phyloP scores from a whole-genome alignment of 2,888 invertebrate genomes.

The Thera obeliscata region DNA sequence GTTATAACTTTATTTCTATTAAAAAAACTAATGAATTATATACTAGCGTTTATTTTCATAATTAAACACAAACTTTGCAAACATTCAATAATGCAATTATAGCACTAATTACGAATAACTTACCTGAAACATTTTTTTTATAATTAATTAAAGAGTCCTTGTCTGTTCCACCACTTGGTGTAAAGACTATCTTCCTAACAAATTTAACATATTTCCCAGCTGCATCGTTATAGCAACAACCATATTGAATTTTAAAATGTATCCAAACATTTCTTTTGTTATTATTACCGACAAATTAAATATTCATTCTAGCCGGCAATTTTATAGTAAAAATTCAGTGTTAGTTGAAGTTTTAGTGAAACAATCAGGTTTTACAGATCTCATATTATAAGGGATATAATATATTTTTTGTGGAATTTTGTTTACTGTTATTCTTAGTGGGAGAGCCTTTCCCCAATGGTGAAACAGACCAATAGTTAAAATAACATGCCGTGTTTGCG shows the following conservation, averaged over 20 bases:
- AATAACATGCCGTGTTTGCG: constrained; percentile 44
- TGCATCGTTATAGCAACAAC: too few relatives aligned
- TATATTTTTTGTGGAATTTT: too few relatives aligned
- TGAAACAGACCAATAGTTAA: constrained; percentile 42
- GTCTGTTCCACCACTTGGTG: constrained; percentile 35
- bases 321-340: too few relatives aligned
- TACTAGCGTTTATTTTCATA: constrained; percentile 84
- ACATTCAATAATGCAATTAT: constrained; percentile 82
- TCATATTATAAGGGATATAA: too few relatives aligned
- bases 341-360: too few relatives aligned
- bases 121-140: constrained; percentile 69
- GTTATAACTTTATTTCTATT: not conserved
- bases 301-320: too few relatives aligned
- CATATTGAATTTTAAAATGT: too few relatives aligned
- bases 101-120: constrained; percentile 77
- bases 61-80: constrained; percentile 81
- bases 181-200: constrained; percentile 2
- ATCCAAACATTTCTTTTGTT: too few relatives aligned
- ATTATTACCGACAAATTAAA: too few relatives aligned
- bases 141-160: constrained; percentile 57
- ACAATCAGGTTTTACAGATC: too few relatives aligned
- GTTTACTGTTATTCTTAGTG: not conserved
- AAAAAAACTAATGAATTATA: constrained; percentile 53
- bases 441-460: constrained; percentile 40
- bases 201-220: too few relatives aligned